Base-by-base conservation (phyloP, 2,888 invertebrate species). In the Caenorhabditis plicata region DNA sequence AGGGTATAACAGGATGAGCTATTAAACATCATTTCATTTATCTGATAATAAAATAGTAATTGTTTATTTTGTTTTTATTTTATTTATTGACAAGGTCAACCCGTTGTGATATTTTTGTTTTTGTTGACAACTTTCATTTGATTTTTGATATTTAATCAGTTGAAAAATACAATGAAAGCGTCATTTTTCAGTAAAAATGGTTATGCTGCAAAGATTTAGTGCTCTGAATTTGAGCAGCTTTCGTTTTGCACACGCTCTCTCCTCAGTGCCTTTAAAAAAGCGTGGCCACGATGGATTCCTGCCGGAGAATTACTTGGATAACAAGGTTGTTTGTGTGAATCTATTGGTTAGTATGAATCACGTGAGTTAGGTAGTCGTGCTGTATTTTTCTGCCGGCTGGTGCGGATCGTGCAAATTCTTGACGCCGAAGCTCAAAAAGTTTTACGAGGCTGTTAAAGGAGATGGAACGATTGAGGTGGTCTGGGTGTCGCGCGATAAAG, bases 341-440 rank as follows among this genome's bases (percentile, higher is more conserved):
- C n/a, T n/a, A n/a, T n/a, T 41, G 20, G 15, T 22, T 41, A 29
- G 31, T 22, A 8, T 39, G 11, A 47, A 4, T 27, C 27, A 44
- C 15, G 33, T 20, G 26, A 48, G 68, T 33, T 49, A 76, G 75
- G 55, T 61, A 4, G 49, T 75, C 13, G 57, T 77, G 4, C 40
- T 77, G 17, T 77, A 75, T 45, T 77, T 77, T 47, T 75, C 77
- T 1, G 73, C 75, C 35, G 73, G 73, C 9, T 77, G 77, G 77
- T 77, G 77, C 49, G 64, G 66, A 4, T 63, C 68, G 3, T 76
- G 77, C 58, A 68, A 71, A 35, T 53, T 66, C 19, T 52, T 77
- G 42, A 77, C 77, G 7, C 77, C 77, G 23, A 73, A 74, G 44
- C 47, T 77, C 33, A 68, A 69, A 50, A 65, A 71, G 32, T 76